Evolutionary conservation across 1,140 invertebrate genomes (phyloP), one percentile per base, ranked within the genome.

Genomic region (Coelopa frigida): DNA sequence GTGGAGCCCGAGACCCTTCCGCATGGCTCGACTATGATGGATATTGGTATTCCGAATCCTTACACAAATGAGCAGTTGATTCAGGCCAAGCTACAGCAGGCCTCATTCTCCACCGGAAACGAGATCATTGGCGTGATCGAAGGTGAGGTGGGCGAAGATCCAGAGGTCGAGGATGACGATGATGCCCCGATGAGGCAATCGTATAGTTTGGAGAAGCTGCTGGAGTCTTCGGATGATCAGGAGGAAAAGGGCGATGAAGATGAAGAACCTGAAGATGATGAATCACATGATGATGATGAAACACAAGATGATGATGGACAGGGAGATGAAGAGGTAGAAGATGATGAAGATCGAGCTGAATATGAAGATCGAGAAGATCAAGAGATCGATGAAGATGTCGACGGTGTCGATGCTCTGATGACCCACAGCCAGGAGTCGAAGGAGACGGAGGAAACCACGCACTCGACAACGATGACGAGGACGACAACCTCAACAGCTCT

Each of bases 341-440:
- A 29, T 29, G n/a, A 29, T 29, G 8, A 10, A 29, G 8, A 10
- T 10, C 8, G n/a, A 29, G 27, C n/a, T 29, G 8, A 29, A 29
- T n/a, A n/a, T n/a, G n/a, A n/a, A n/a, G n/a, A n/a, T n/a, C n/a
- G n/a, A n/a, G n/a, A n/a, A n/a, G n/a, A n/a, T n/a, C n/a, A n/a
- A n/a, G n/a, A n/a, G n/a, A n/a, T n/a, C n/a, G n/a, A n/a, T n/a
- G 56, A 61, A 45, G 57, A 60, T 20, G 57, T 55, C 5, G 50
- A 57, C 17, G 60, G 59, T n/a, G 33, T 48, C 2, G 29, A 43
- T 8, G 47, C 62, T 29, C 62, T 59, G 24, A 63, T 66, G 58
- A 59, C 63, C 12, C 66, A 67, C 6, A 67, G 63, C 6, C 63
- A 67, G 38, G 63, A 66, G 36, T 66, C 60, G 3, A 67, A 66